A percentile compares a stretch with the other conserved stretches of the same genome.
Conservation (phyloP, 1,140 invertebrate species). For the Tribolium castaneum region DNA sequence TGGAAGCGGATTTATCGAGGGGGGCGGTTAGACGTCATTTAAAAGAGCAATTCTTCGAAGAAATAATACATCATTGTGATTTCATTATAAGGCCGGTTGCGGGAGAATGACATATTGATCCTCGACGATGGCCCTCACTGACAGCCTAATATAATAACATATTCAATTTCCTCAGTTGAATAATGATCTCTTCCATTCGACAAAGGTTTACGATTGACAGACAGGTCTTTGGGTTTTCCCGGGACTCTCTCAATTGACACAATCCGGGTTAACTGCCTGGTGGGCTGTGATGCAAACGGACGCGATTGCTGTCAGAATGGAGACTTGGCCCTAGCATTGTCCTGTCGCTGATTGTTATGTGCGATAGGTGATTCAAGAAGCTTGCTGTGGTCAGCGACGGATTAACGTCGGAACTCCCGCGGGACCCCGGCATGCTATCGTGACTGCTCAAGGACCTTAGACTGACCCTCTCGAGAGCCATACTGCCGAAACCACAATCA, state of each 20-base stretch:
- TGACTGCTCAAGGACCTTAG: conserved; percentile 38
- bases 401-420: conserved; percentile 47
- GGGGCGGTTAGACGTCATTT: conserved; percentile 1
- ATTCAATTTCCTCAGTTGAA: conserved; percentile 45
- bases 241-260: conserved; percentile 42
- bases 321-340: conserved; percentile 36
- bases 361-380: conserved; percentile 50
- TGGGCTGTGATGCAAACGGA: conserved; percentile 44
- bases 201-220: conserved; percentile 34
- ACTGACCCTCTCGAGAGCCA: conserved; percentile 38
- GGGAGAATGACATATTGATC: conserved; percentile 44
- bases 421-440: conserved; percentile 43
- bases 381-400: conserved; percentile 50
- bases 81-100: conserved; percentile 41
- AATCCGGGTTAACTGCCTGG: conserved; percentile 45
- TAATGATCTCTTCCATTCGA: conserved; percentile 44
- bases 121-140: conserved; percentile 21
- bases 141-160: conserved; percentile 44
- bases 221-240: conserved; percentile 38
- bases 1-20: conserved; percentile 40
- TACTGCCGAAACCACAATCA: conserved; percentile 45
- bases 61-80: conserved; percentile 43
- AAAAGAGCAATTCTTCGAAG: conserved; percentile 27
- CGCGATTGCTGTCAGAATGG: conserved; percentile 38
- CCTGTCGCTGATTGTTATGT: conserved; percentile 48